Evolutionary conservation across 2,113 vertebrate genomes (phyloP).

Genomic region (Atherinomorus stipes): DNA sequence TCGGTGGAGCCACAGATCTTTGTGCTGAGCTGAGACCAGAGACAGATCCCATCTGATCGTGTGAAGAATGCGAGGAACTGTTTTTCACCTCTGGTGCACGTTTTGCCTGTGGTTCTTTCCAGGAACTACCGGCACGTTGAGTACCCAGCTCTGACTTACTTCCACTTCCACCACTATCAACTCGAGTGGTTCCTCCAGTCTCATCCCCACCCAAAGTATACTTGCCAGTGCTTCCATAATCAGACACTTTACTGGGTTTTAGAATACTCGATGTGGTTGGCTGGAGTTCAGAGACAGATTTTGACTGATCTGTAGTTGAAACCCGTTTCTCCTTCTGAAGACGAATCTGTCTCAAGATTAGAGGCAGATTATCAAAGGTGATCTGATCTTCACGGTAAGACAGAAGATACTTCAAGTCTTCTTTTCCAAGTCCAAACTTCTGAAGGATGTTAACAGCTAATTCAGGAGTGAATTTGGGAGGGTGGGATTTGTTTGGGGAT

Average conservation of each 20-base stretch:
- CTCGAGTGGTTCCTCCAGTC: background rate
- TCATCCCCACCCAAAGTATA: background rate
- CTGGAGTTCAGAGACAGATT: background rate
- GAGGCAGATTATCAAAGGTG: slow-evolving; percentile 1
- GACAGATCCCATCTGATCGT: background rate
- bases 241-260: too few species aligned
- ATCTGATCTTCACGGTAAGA: slow-evolving; percentile 16
- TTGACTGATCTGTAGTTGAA: background rate
- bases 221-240: background rate
- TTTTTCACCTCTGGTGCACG: slow-evolving; percentile 33
- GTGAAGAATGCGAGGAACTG: slow-evolving; percentile 1
- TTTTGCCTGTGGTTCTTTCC: background rate
- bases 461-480: background rate
- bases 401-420: slow-evolving; percentile 5
- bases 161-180: background rate
- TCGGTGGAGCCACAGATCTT: background rate
- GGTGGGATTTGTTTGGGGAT: background rate
- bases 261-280: background rate
- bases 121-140: background rate
- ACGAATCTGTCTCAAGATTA: slow-evolving; percentile 10
- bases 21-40: background rate
- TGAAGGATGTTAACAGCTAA: background rate
- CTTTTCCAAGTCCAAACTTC: slow-evolving; percentile 13
- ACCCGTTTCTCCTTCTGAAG: background rate
- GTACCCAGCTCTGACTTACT: too few species aligned